These are phyloP conservation scores for Eupithecia exiguata DNA, from an alignment of 2,888 invertebrate species.

Conservation along the genomic window DNA sequence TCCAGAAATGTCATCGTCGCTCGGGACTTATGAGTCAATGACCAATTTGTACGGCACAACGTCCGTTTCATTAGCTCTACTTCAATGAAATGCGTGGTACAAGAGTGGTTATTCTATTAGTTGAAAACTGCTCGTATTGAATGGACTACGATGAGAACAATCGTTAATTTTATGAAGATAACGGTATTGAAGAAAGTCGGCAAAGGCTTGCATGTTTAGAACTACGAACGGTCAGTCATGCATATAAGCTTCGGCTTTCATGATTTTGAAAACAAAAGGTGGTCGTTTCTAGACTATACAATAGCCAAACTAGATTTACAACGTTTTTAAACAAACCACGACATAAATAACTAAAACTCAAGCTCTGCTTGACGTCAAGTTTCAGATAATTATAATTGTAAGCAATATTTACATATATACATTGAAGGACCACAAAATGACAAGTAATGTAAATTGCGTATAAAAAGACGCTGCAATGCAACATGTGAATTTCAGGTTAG, in stretches of 20 bases:
- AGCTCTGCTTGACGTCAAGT: no score
- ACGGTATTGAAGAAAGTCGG: constrained; percentile 40
- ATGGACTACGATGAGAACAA: constrained; percentile 41
- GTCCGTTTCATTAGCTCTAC: constrained; percentile 50
- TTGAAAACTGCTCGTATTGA: constrained; percentile 38
- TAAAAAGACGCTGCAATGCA: no score
- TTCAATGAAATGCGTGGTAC: constrained; percentile 44
- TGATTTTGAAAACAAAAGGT: constrained; percentile 16
- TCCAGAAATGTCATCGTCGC: constrained; percentile 56
- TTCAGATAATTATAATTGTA: no score
- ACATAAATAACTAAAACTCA: no score
- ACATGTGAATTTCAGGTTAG: no score
- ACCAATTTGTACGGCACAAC: constrained; percentile 58
- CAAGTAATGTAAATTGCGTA: no score
- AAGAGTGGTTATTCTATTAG: constrained; percentile 36
- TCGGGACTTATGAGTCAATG: constrained; percentile 57
- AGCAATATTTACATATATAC: no score
- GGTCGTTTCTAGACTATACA: constrained; percentile 1
- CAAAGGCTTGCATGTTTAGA: constrained; percentile 21
- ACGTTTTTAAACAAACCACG: neutral
- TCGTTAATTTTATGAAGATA: constrained; percentile 42
- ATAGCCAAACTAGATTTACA: neutral
- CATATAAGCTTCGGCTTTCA: constrained; percentile 14
- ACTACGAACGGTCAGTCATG: constrained; percentile 23
- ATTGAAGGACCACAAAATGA: no score